Conservation (phyloP, 2,113 vertebrate genomes). For the Cricetomys ansorgei region DNA sequence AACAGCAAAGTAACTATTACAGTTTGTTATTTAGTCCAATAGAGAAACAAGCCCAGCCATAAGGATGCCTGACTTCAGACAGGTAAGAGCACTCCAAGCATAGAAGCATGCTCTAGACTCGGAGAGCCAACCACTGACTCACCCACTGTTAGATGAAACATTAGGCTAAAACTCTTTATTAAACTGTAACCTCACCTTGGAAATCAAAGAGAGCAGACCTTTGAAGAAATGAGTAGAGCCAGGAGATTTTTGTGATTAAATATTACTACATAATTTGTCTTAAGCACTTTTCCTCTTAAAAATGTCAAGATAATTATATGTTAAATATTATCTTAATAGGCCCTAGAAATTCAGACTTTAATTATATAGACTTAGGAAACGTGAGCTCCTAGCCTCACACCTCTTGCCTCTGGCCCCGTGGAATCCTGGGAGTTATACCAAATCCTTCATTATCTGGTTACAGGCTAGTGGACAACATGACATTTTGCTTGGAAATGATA, state of each 20-base stretch:
- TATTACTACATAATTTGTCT: constrained; percentile 77
- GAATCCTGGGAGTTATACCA: not conserved
- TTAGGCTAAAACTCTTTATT: constrained; percentile 60
- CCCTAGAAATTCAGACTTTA: constrained; percentile 74
- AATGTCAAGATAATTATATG: constrained; percentile 81
- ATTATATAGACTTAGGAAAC: constrained; percentile 56
- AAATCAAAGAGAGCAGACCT: constrained; percentile 67
- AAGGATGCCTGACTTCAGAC: not conserved
- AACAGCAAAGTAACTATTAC: not conserved
- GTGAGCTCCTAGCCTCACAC: not conserved
- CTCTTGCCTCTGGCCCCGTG: constrained; percentile 25
- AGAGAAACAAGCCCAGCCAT: not conserved
- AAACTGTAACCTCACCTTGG: constrained; percentile 65
- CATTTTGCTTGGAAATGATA: constrained; percentile 80
- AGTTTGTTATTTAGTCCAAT: not conserved
- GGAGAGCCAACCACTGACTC: not conserved
- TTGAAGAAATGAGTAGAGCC: constrained; percentile 66
- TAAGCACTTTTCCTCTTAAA: constrained; percentile 74
- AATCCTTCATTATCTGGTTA: constrained; percentile 73
- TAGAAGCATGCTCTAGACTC: not conserved
- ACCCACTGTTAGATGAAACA: constrained; percentile 52
- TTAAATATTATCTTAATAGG: constrained; percentile 77
- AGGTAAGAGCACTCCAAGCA: not conserved
- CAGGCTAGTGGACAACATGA: constrained; percentile 73
- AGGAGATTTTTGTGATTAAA: constrained; percentile 74